phyloP scores from a whole-genome alignment of 2,113 vertebrate species.

The Entelurus aequoreus region DNA sequence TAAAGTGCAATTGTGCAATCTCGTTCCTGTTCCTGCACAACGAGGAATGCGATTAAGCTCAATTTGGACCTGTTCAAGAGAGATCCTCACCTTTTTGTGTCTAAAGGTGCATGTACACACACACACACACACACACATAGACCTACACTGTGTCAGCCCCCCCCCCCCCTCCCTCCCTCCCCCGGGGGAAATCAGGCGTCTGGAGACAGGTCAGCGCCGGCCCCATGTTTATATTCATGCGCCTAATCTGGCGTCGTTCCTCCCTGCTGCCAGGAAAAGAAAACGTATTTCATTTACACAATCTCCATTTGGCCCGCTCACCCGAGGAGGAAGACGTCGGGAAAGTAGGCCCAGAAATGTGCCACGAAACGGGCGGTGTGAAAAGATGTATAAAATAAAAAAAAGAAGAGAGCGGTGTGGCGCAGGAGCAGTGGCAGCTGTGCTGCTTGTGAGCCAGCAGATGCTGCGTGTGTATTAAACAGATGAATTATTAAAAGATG shows the following conservation, averaged over 20 bases:
- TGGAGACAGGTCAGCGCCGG: conserved; percentile 77
- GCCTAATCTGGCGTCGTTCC: conserved; percentile 79
- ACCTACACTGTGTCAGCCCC: conserved; percentile 59
- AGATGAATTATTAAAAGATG: conserved; percentile 80
- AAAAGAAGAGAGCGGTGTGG: conserved; percentile 53
- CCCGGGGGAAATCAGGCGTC: conserved; percentile 80
- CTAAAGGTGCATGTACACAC: conserved; percentile 27
- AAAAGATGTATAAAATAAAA: neutral
- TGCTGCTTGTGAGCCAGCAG: conserved; percentile 72
- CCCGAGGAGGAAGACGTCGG: conserved; percentile 56
- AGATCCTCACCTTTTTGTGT: conserved; percentile 75
- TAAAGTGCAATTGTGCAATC: conserved; percentile 74
- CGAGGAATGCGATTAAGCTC: conserved; percentile 80
- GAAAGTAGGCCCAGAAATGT: conserved; percentile 32
- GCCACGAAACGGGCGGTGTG: neutral
- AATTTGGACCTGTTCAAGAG: conserved; percentile 77
- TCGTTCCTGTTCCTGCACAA: conserved; percentile 74
- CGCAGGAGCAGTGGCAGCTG: conserved; percentile 68
- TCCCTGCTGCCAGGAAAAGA: conserved; percentile 71
- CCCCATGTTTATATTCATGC: conserved; percentile 83
- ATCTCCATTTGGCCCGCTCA: conserved; percentile 67
- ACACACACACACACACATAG: conserved; percentile 26
- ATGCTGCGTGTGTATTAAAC: conserved; percentile 78
- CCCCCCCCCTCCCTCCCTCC: conserved; percentile 61
- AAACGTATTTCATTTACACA: conserved; percentile 78